Base-by-base conservation (phyloP, 1,140 invertebrate species). In the Chironomus tepperi region DNA sequence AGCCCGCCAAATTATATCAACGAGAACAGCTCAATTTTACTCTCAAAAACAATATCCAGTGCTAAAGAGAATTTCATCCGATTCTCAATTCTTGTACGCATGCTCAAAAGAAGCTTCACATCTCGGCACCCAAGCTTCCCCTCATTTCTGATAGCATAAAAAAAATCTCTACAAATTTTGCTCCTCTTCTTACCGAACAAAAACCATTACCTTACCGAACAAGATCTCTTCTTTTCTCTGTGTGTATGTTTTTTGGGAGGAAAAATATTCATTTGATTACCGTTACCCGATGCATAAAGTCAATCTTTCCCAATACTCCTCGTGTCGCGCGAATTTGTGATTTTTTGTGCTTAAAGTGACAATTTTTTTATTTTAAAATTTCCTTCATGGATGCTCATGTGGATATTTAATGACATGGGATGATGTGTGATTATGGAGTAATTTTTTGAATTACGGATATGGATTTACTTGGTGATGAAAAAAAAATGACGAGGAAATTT, bases 241-340 rank as follows among this genome's bases (percentile, higher is more conserved):
- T 47, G n/a, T n/a, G n/a, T 15, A 57, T n/a, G n/a, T 5, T n/a
- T 57, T n/a, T 57, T 12, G 47, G n/a, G 47, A 57, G 47, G n/a
- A 57, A 70, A 67, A 70, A 70, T 19, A 10, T 18, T 70, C 65
- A 70, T 70, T 70, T 21, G 65, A 70, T 70, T 70, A 70, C 65
- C 65, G 65, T 70, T 70, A 21, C 19, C 65, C 47, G 47, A 57
- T 57, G 47, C 47, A 57, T 57, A n/a, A n/a, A 57, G 47, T 57
- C 47, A 57, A 57, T 57, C 47, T 57, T 57, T 57, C 12, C 15
- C 12, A 57, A 57, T 5, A 57, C 47, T 57, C 47, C 47, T 12
- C 47, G 47, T 12, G 43, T 57, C 12, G n/a, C 47, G 47, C 47
- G 47, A 57, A 57, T 34, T 34, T 34, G 24, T 34, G 24, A 34